Conservation (phyloP, 2,888 invertebrate genomes). For the Papilio protenor region DNA sequence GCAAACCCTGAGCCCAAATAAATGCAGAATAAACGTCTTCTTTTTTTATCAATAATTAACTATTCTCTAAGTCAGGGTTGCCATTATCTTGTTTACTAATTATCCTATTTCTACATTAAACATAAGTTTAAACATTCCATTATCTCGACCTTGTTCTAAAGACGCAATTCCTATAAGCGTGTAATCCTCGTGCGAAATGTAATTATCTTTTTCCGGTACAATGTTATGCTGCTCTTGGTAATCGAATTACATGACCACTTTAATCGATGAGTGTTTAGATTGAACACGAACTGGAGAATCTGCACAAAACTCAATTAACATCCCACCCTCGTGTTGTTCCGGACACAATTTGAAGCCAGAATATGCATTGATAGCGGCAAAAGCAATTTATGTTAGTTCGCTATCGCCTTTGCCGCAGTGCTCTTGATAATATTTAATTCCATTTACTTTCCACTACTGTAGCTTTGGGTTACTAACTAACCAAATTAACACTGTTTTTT, state of each 20-base stretch:
- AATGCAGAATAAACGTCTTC: too few relatives aligned
- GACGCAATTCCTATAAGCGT: neutral
- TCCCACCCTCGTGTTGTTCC: neutral
- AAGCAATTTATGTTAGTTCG: constrained; percentile 20
- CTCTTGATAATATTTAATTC: neutral
- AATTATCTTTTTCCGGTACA: neutral
- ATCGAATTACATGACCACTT: constrained; percentile 19
- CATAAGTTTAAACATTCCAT: too few relatives aligned
- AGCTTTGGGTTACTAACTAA: neutral
- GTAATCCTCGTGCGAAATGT: neutral
- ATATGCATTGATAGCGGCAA: constrained; percentile 15
- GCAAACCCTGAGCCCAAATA: neutral
- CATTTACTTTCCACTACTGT: neutral
- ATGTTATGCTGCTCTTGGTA: neutral
- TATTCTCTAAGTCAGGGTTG: neutral
- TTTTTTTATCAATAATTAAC: neutral
- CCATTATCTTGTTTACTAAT: neutral
- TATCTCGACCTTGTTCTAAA: neutral
- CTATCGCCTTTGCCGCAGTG: neutral
- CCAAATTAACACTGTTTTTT: neutral
- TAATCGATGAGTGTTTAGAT: constrained; percentile 17
- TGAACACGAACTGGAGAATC: constrained; percentile 11
- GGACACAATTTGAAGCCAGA: neutral
- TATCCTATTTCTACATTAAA: too few relatives aligned
- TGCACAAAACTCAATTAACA: constrained; percentile 23